Percentiles rank a stretch among this genome's conserved stretches.
phyloP scores from a whole-genome alignment of 2,888 invertebrate genomes.

The Holacanthella duospinosa region DNA sequence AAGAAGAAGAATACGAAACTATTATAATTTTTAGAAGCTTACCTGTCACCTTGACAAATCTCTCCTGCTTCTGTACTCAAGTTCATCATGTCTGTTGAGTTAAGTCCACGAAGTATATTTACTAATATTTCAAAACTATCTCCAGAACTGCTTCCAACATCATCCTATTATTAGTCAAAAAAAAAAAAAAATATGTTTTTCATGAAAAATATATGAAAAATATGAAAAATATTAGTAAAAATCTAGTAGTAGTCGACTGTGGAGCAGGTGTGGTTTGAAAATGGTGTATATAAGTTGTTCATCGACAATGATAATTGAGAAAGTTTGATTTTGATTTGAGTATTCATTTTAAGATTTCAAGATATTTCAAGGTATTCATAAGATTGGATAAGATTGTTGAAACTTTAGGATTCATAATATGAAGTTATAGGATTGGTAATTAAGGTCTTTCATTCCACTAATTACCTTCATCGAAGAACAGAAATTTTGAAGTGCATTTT shows the following conservation, averaged over 20 bases:
- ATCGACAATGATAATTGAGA: too few species aligned
- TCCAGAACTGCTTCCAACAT: constrained; percentile 29
- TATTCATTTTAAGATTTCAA: too few species aligned
- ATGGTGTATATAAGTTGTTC: too few species aligned
- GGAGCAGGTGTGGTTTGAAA: too few species aligned
- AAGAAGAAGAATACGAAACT: neutral
- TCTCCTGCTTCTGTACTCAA: constrained; percentile 30
- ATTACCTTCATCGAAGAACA: constrained; percentile 34
- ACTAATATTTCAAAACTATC: constrained; percentile 29
- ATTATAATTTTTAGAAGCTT: constrained; percentile 8
- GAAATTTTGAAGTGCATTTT: constrained; percentile 30
- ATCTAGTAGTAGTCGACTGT: too few species aligned
- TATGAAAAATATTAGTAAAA: neutral
- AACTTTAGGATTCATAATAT: neutral
- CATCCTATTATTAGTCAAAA: constrained; percentile 16
- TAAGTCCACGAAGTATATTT: constrained; percentile 27
- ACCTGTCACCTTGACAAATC: constrained; percentile 36
- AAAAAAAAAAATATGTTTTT: neutral
- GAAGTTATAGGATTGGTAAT: neutral
- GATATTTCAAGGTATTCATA: too few species aligned
- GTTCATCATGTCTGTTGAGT: constrained; percentile 24
- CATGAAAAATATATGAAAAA: neutral
- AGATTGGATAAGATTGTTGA: too few species aligned
- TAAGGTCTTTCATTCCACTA: neutral
- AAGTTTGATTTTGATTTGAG: too few species aligned